These are phyloP conservation scores for Callorhinus ursinus DNA, from an alignment of 2,113 vertebrate species.

Conservation along the genomic window DNA sequence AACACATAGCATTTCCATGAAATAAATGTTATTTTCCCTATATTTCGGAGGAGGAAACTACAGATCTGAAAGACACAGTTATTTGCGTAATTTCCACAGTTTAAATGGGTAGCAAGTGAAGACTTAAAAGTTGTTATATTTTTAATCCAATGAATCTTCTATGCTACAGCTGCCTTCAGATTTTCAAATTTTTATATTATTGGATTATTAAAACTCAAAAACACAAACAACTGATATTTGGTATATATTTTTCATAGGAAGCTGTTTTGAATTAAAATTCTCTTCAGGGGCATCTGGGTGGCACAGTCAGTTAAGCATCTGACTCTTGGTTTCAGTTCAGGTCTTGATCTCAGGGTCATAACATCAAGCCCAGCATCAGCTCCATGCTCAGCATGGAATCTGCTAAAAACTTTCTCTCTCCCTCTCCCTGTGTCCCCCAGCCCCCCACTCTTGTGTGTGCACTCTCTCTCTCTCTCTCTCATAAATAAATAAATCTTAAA, in stretches of 20 bases:
- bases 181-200: not conserved
- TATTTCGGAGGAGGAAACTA: not conserved
- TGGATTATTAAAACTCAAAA: not conserved
- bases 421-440: too few relatives aligned
- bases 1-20: not conserved
- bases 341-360: not conserved
- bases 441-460: too few relatives aligned
- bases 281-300: not conserved
- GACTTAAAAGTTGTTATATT: not conserved
- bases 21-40: not conserved
- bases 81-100: not conserved
- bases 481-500: not conserved
- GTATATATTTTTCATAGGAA: not conserved
- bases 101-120: not conserved
- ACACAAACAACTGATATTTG: not conserved
- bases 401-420: not conserved
- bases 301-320: not conserved
- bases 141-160: not conserved
- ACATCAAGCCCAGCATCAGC: not conserved
- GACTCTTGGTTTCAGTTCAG: not conserved
- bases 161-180: not conserved
- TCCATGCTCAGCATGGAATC: not conserved
- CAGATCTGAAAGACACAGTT: not conserved
- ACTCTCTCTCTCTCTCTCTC: not conserved
- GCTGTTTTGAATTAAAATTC: not conserved